These are phyloP conservation scores for Equus przewalskii DNA, from an alignment of 2,113 vertebrate species.

Conservation along the genomic window DNA sequence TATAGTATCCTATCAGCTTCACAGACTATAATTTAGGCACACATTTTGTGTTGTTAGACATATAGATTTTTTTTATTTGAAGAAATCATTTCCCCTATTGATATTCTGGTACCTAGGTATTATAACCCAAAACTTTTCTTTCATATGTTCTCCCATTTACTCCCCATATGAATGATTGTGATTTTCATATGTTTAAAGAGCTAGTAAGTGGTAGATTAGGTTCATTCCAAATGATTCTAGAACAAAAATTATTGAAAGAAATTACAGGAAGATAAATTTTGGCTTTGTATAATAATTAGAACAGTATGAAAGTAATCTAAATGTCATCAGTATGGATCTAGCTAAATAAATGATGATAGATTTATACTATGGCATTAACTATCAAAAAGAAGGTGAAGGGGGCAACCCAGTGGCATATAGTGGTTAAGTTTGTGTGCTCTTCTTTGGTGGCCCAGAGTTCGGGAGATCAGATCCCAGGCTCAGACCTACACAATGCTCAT, in stretches of 20 bases:
- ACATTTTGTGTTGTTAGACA: neutral
- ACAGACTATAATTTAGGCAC: neutral
- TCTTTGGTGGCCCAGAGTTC: no score
- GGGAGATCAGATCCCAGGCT: no score
- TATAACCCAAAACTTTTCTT: neutral
- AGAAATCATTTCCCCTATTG: neutral
- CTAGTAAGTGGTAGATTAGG: neutral
- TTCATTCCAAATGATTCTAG: conserved; percentile 13
- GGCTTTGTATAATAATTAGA: conserved; percentile 5
- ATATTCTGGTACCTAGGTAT: conserved; percentile 2
- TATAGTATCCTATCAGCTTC: neutral
- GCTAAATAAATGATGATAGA: neutral
- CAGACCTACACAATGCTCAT: no score
- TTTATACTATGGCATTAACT: neutral
- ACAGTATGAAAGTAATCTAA: conserved; percentile 44
- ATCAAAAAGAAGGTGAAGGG: neutral
- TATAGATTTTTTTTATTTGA: conserved; percentile 14
- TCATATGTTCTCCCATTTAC: neutral
- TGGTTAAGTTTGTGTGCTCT: no score
- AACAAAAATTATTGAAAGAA: neutral
- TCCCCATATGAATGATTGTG: neutral
- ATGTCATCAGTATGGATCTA: neutral
- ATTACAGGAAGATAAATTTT: neutral
- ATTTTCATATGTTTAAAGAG: conserved; percentile 25
- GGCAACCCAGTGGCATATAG: no score